Conservation (phyloP, 2,797 vertebrate genomes). For the Epinephelus coioides region DNA sequence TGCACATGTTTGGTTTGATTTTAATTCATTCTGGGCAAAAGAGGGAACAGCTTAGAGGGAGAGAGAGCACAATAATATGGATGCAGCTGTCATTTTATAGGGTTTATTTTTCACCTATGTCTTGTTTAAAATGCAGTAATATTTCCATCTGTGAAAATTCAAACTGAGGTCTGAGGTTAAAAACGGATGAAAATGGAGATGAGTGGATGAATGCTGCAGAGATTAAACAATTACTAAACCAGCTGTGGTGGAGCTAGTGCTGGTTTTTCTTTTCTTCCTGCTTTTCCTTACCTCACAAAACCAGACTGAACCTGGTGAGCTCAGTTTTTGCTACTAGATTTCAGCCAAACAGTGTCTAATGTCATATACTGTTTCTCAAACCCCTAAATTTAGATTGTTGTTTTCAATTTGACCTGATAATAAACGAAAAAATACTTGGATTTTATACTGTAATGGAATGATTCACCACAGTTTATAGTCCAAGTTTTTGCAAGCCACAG, state of each 20-base stretch:
- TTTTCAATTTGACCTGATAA: not conserved
- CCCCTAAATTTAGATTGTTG: not conserved
- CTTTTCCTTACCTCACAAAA: not conserved
- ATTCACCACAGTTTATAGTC: no score
- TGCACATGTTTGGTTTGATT: constrained; percentile 62
- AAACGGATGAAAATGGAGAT: not conserved
- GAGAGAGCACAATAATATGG: constrained; percentile 9
- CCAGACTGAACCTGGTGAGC: not conserved
- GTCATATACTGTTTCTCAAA: not conserved
- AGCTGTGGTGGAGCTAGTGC: constrained; percentile 8
- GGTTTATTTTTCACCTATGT: constrained; percentile 10
- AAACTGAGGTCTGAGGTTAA: not conserved
- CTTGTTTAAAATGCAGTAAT: constrained; percentile 18
- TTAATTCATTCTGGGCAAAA: constrained; percentile 41
- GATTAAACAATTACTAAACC: not conserved
- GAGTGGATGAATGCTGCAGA: no score
- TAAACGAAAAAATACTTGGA: not conserved
- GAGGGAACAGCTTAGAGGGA: constrained; percentile 13
- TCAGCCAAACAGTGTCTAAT: not conserved
- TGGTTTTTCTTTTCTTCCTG: not conserved
- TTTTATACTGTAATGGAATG: not conserved
- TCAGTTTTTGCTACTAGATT: not conserved
- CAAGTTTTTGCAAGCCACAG: no score
- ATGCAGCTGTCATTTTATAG: constrained; percentile 32
- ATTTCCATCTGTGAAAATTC: not conserved